Evolutionary conservation across 1,140 invertebrate genomes (phyloP), one percentile per base, ranked within the genome.

Genomic region (Drosophila nebulosa): DNA sequence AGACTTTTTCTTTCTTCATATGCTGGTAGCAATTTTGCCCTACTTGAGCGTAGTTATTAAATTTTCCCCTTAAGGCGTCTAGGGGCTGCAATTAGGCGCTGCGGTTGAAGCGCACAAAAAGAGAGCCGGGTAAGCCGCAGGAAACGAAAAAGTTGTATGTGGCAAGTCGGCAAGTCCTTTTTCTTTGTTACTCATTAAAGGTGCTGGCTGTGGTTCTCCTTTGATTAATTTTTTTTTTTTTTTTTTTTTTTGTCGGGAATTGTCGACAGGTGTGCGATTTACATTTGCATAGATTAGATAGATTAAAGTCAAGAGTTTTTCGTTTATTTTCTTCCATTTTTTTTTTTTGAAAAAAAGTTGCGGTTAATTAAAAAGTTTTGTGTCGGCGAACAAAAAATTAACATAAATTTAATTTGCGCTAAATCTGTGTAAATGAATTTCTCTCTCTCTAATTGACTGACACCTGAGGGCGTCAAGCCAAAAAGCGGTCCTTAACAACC

Each of bases 281-380:
- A 63, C 66, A 85, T 85, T 85, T 78, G 70, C 81, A 85, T 86
- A 88, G 83, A 86, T 88, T 81, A 75, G 59, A 26, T 51, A 74
- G 58, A 75, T 75, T 75, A 69, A 59, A 55, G 65, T 24, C 21
- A 12, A 26, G 36, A 59, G 39, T 59, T 63, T 50, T 39, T 9
- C n/a, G n/a, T n/a, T 32, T 46, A 24, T 59, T 22, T 61, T 22
- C 30, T 32, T 22, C 39, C 53, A 32, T 18, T 62, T 66, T 5
- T 46, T 46, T 46, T 46, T 3, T 3, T 9, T 46, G 7, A 35
- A 21, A 39, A 42, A 67, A 81, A 76, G 55, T 77, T 68, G 60
- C 51, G 72, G 64, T 78, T 86, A 86, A 88, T 86, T 86, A 88
- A 86, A 86, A 86, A 86, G 74, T 86, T 86, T 74, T 53, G n/a